Evolutionary conservation across 2,888 invertebrate genomes (phyloP).

Genomic region (Hermaeophaga mercurialis): DNA sequence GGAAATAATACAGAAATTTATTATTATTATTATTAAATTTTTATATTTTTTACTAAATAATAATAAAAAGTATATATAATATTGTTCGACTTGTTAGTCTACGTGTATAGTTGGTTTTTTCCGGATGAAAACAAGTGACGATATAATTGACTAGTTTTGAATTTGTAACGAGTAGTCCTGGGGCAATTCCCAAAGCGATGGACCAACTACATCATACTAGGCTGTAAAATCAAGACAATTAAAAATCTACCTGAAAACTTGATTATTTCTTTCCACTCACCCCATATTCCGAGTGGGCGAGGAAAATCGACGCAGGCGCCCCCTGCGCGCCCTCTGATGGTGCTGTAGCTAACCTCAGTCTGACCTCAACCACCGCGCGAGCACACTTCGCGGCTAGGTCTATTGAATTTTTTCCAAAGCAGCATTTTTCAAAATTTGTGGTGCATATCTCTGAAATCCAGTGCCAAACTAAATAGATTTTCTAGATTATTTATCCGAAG

Average conservation of each 20-base stretch:
- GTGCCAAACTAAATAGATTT: slow-evolving; percentile 32
- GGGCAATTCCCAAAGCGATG: slow-evolving; percentile 7
- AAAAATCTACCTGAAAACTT: slow-evolving; percentile 47
- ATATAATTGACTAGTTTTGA: too few relatives aligned
- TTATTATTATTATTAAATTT: too few relatives aligned
- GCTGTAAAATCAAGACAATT: slow-evolving; percentile 38
- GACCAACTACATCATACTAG: slow-evolving; percentile 20
- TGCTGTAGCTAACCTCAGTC: slow-evolving; percentile 53
- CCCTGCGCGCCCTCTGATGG: slow-evolving; percentile 49
- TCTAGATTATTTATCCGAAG: slow-evolving; percentile 18
- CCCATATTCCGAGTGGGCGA: slow-evolving; percentile 39
- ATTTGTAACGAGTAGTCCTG: slow-evolving; percentile 1
- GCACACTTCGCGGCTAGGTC: slow-evolving; percentile 37
- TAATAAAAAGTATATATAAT: too few relatives aligned
- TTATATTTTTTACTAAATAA: too few relatives aligned
- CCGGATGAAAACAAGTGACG: too few relatives aligned
- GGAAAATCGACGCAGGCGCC: slow-evolving; percentile 43
- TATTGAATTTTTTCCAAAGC: slow-evolving; percentile 36
- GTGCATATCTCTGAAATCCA: slow-evolving; percentile 33
- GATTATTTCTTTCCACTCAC: slow-evolving; percentile 49
- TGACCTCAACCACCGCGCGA: slow-evolving; percentile 54
- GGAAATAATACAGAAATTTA: too few relatives aligned
- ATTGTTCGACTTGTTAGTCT: too few relatives aligned
- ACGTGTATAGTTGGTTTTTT: too few relatives aligned
- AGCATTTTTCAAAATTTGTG: slow-evolving; percentile 28